Evolutionary conservation across 2,113 vertebrate genomes (phyloP), one percentile per base, ranked within the genome.

Genomic region (Chloroceryle aenea): DNA sequence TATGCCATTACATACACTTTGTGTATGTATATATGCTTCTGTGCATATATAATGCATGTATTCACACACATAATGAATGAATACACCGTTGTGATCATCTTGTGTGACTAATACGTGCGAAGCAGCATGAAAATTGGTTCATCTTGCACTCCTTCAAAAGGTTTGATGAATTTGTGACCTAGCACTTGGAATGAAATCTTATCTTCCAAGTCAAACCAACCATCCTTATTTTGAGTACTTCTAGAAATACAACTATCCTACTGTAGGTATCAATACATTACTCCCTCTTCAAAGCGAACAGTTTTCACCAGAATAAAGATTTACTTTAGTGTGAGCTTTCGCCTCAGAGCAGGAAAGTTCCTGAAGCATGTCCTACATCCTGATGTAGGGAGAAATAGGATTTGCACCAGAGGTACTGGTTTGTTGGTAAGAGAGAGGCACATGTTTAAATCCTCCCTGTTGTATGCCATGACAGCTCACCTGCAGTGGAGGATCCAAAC

Each of bases 391-490:
- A 48, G 53, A 75, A 66, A 36, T 14, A 58, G 27, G 17, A 23
- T 89, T 89, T 89, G 55, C 47, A 48, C 6, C 21, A 73, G 34
- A 64, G 32, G 20, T 47, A 13, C 34, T 52, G 18, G 22, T 64
- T 76, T 83, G 22, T 50, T 38, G 1, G 1, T 36, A 43, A 80
- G 26, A 56, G 13, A 15, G 27, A 84, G 21, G 23, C 9, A 56
- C 3, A 0, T 47, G 20, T 0, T 84, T 43, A 47, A 84, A 42
- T 84, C 47, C 20, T 89, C 17, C 64, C 25, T 85, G 61, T 52
- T 0, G 0, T 21, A 21, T 30, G 43, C 56, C 6, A 0, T 55
- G 43, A 6, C 45, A 86, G 20, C 32, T 36, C 43, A 23, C 29
- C 20, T 1, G 1, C 21, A 32, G 40, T 25, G 36, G 11, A 59